A percentile compares a stretch with the other conserved stretches of the same genome.
Conservation (phyloP, 2,888 invertebrate genomes). For the Odontocerum albicorne region DNA sequence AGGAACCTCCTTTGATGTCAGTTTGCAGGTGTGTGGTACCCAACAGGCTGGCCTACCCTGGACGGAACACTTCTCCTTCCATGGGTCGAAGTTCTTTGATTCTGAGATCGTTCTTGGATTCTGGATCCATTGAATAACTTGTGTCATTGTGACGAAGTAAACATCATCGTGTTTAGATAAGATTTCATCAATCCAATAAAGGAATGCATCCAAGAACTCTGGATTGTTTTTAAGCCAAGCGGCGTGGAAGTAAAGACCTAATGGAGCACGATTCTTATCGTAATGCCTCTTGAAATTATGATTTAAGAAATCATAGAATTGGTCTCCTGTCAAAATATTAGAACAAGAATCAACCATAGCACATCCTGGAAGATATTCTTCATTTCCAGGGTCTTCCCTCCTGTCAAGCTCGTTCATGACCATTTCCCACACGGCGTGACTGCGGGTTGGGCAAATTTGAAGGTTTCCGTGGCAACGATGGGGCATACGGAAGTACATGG, state of each 20-base stretch:
- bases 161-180: slow-evolving; percentile 85
- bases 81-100: slow-evolving; percentile 90
- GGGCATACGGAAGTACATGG: slow-evolving; percentile 96
- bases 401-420: slow-evolving; percentile 93
- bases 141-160: slow-evolving; percentile 95
- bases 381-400: slow-evolving; percentile 86
- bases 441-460: slow-evolving; percentile 88
- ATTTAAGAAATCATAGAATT: slow-evolving; percentile 92
- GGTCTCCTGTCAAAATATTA: slow-evolving; percentile 88
- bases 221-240: slow-evolving; percentile 93
- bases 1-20: slow-evolving; percentile 90
- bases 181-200: slow-evolving; percentile 91
- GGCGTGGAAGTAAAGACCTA: slow-evolving; percentile 91
- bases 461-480: slow-evolving; percentile 91
- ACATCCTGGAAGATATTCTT: slow-evolving; percentile 87
- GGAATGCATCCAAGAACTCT: slow-evolving; percentile 88
- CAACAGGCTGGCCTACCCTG: slow-evolving; percentile 81
- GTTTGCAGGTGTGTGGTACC: slow-evolving; percentile 88
- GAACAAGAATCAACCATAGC: slow-evolving; percentile 96
- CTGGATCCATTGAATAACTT: slow-evolving; percentile 95
- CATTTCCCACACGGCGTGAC: slow-evolving; percentile 96
- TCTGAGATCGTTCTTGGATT: slow-evolving; percentile 83
- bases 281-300: slow-evolving; percentile 93
- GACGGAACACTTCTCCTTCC: slow-evolving; percentile 93
- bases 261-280: slow-evolving; percentile 84